Conservation (phyloP, 2,888 invertebrate genomes). For the Agrilus cyanescens region DNA sequence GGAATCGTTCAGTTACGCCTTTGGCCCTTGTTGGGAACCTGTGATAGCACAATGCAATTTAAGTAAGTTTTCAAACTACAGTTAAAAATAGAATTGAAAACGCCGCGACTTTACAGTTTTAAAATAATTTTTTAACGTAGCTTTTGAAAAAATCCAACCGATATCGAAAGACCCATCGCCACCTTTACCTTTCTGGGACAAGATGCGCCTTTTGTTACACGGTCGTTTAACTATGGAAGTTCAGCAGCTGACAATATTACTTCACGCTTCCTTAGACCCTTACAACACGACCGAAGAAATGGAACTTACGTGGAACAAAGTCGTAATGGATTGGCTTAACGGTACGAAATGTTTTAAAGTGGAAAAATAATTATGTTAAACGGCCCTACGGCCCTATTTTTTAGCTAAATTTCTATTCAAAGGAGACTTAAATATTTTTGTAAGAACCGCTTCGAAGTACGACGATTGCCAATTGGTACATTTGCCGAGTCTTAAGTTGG, state of each 20-base stretch:
- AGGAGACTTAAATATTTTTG: conserved; percentile 88
- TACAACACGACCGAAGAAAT: conserved; percentile 99
- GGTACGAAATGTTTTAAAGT: conserved; percentile 35
- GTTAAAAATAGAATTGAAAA: not conserved
- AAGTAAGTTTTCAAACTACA: conserved; percentile 34
- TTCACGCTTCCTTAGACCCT: conserved; percentile 94
- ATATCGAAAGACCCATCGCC: conserved; percentile 89
- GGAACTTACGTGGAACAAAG: conserved; percentile 91
- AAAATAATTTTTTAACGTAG: conserved; percentile 30
- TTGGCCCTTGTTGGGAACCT: conserved; percentile 99
- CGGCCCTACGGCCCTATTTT: too few species aligned
- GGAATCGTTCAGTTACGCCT: conserved; percentile 80
- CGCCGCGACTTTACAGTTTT: too few species aligned
- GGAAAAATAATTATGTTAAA: not conserved
- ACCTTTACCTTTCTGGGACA: conserved; percentile 95
- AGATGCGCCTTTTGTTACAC: conserved; percentile 82
- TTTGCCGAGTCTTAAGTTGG: conserved; percentile 76
- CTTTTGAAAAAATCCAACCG: conserved; percentile 77
- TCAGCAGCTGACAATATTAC: conserved; percentile 74
- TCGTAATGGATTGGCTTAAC: conserved; percentile 93
- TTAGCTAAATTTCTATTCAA: conserved; percentile 76
- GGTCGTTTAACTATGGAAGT: conserved; percentile 84
- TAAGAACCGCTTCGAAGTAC: conserved; percentile 95
- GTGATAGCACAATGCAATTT: conserved; percentile 83
- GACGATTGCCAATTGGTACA: conserved; percentile 93